Evolutionary conservation across 1,140 invertebrate genomes (phyloP).

Genomic region (Drosophila kikkawai): DNA sequence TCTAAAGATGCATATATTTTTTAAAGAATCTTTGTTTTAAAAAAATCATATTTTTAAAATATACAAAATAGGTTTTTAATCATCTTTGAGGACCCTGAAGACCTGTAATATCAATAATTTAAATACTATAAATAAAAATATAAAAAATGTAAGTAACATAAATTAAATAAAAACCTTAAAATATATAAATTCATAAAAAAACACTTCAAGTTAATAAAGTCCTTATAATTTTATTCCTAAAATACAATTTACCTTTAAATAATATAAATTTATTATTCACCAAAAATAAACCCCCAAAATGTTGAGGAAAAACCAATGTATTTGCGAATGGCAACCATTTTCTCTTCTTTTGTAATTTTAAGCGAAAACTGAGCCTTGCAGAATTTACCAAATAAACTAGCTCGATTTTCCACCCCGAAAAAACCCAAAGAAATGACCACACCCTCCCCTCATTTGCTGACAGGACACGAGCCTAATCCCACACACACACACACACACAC

Average conservation of each 20-base stretch:
- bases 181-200: no score
- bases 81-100: no score
- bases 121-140: no score
- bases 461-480: constrained; percentile 49
- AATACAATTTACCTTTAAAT: no score
- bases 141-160: no score
- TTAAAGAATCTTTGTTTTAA: background rate
- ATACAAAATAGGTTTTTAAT: no score
- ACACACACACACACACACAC: constrained; percentile 1
- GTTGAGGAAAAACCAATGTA: constrained; percentile 3
- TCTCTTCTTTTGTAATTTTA: constrained; percentile 5
- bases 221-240: no score
- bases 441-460: constrained; percentile 35
- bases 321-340: constrained; percentile 29
- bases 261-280: background rate
- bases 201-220: no score
- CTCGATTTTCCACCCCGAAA: constrained; percentile 46
- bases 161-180: no score
- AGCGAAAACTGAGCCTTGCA: constrained; percentile 8
- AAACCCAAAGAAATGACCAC: constrained; percentile 25
- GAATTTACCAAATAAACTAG: constrained; percentile 25
- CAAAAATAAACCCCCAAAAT: background rate
- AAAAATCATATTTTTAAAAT: background rate
- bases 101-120: no score
- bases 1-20: background rate